Conservation (phyloP, 35 echinoderm and acorn worm species). For the Apostichopus japonicus region DNA sequence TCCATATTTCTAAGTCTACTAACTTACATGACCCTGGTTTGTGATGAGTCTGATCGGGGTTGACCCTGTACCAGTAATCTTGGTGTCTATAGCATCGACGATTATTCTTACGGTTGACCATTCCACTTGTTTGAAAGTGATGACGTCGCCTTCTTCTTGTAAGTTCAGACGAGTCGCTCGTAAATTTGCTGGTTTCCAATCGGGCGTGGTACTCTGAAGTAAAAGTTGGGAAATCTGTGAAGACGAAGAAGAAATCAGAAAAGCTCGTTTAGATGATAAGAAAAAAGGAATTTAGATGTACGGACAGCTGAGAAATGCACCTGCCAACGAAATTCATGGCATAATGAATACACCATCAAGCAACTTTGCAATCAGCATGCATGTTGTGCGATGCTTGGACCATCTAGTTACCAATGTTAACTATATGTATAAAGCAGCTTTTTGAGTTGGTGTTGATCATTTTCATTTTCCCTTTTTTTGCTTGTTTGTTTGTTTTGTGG, state of each 20-base stretch:
- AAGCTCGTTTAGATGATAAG: no score
- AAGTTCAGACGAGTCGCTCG: slow-evolving; percentile 77
- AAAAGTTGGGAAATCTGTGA: slow-evolving; percentile 85
- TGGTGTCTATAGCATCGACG: slow-evolving; percentile 81
- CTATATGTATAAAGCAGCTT: no score
- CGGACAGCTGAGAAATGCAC: no score
- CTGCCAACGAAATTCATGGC: no score
- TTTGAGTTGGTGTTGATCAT: no score
- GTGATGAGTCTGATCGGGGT: slow-evolving; percentile 98
- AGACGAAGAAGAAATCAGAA: background rate
- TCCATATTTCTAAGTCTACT: background rate
- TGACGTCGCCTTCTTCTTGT: slow-evolving; percentile 75
- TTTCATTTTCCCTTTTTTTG: no score
- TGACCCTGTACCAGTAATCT: slow-evolving; percentile 58
- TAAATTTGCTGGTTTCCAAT: slow-evolving; percentile 82
- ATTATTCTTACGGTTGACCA: slow-evolving; percentile 86
- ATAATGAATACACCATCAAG: no score
- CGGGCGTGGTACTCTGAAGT: slow-evolving; percentile 84
- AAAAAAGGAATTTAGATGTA: no score
- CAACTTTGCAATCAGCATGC: no score
- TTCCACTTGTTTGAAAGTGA: slow-evolving; percentile 97
- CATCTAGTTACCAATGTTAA: no score
- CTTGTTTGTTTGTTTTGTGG: no score
- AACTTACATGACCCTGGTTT: slow-evolving; percentile 91
- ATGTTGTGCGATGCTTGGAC: no score